These are phyloP conservation scores for Xiphophorus maculatus DNA, from an alignment of 2,113 vertebrate genomes.

Conservation along the genomic window DNA sequence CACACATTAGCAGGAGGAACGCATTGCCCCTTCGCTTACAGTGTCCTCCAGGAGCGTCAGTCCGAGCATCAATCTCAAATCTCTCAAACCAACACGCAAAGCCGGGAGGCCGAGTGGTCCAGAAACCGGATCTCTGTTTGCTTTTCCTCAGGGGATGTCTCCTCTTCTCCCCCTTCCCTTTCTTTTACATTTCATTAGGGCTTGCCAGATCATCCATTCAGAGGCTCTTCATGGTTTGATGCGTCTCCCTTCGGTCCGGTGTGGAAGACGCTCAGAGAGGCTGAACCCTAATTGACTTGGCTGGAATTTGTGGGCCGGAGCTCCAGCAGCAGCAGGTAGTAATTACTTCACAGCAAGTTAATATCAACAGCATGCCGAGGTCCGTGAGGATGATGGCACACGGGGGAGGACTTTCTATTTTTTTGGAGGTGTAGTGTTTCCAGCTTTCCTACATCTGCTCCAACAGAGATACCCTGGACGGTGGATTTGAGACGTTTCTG, in stretches of 20 bases:
- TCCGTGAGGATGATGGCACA: slow-evolving; percentile 25
- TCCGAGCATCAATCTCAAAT: slow-evolving; percentile 34
- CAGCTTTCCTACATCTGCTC: slow-evolving; percentile 68
- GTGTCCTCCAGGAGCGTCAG: slow-evolving; percentile 23
- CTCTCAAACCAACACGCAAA: slow-evolving; percentile 34
- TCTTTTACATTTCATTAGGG: slow-evolving; percentile 30
- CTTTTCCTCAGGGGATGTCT: slow-evolving; percentile 48
- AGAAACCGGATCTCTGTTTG: slow-evolving; percentile 66
- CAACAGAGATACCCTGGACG: slow-evolving; percentile 50
- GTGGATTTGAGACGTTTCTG: slow-evolving; percentile 37
- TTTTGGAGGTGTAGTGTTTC: slow-evolving; percentile 48
- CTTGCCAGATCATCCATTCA: slow-evolving; percentile 42
- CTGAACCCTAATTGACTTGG: slow-evolving; percentile 63
- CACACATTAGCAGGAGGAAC: slow-evolving; percentile 57
- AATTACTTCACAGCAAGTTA: slow-evolving; percentile 84
- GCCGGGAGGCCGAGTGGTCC: slow-evolving; percentile 49
- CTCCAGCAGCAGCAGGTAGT: slow-evolving; percentile 81
- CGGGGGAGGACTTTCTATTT: not conserved
- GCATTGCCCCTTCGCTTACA: slow-evolving; percentile 49
- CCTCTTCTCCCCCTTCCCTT: slow-evolving; percentile 23
- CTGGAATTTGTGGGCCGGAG: slow-evolving; percentile 62
- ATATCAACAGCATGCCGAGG: slow-evolving; percentile 75
- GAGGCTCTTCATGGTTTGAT: slow-evolving; percentile 58
- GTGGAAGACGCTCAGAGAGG: slow-evolving; percentile 47
- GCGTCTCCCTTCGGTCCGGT: slow-evolving; percentile 66